Base-by-base conservation (phyloP, 1,140 invertebrate genomes). In the Drosophila bocqueti region DNA sequence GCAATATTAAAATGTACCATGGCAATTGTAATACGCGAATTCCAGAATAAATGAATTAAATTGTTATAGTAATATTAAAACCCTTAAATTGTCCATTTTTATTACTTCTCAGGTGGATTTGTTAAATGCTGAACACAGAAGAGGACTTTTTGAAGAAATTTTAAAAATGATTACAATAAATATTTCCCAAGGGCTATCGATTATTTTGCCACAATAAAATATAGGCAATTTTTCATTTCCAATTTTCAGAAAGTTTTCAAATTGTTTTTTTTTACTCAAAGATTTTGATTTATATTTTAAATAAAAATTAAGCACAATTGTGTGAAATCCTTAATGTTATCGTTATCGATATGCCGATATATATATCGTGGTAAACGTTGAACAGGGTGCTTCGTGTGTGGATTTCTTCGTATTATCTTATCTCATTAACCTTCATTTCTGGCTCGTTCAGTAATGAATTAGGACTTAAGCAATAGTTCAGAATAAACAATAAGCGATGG, bases 1-100 rank as follows among this genome's bases (percentile, higher is more conserved):
- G 95, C n/a, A 93, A 94, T 68, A 94, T 96, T 9, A 95, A 96
- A 93, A 93, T 98, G 34, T 96, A 96, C 93, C 97, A 98, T 93
- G 97, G 97, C 3, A 98, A 98, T 94, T 97, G 97, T 93, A 96
- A 97, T 93, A 96, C 96, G 40, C 94, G 94, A 52, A 96, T 97
- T 83, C 96, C 96, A 69, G 93, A 94, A 84, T 92, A 79, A 82
- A 61, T 47, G 4, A 65, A 79, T 80, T 67, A 73, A 79, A 76
- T 79, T 79, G 67, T 81, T 81, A 78, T 78, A 68, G 63, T 47
- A 68, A 67, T 61, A 77, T 50, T 57, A 43, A 49, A 50, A 36
- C 24, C 18, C 46, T 24, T 16, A 2, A 18, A 43, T 4, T 13
- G 29, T 34, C 2, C 0, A 42, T 10, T 21, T 59, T 5, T 24